Base-by-base conservation (phyloP, 2,797 vertebrate species). In the Selene dorsalis region DNA sequence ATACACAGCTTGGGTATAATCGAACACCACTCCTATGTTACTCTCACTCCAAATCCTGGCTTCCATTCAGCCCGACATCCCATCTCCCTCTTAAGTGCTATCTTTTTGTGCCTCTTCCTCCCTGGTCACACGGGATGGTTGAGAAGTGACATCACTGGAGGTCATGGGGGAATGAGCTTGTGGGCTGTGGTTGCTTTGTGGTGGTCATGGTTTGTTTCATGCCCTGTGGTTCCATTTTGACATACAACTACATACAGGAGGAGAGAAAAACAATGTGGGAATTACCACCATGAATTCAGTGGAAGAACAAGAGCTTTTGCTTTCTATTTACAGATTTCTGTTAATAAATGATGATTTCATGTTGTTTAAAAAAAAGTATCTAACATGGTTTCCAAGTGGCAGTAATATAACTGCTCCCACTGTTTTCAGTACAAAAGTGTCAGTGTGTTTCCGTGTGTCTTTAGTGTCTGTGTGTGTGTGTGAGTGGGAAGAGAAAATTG, bases 361-460 rank as follows among this genome's bases (percentile, higher is more conserved):
- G 67, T 48, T 41, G 14, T 72, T 58, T 47, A 43, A 43, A 14
- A 45, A 22, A 62, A 47, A 50, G n/a, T 41, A 6, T 62, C 16
- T 69, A 32, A 13, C 10, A 24, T n/a, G 52, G 52, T 48, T 82
- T 77, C 58, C 69, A 47, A 79, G 56, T 70, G 69, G 61, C 39
- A 60, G 14, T 18, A 9, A 35, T 43, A 56, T 89, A 75, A 91
- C 91, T 86, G 82, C 79, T 52, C 63, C 64, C 81, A 64, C 84
- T 94, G 92, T 91, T 59, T 77, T 45, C 48, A 66, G 62, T 39
- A 89, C 86, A 91, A 77, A 78, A 32, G 85, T 87, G 79, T 83
- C 65, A 30, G 68, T 87, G 81, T 80, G 80, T 69, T 38, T 70
- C n/a, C 72, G 22, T 65, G 77, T 65, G 45, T 45, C 59, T 69